A percentile compares a stretch with the other conserved stretches of the same genome.
Conservation (phyloP, 2,797 vertebrate genomes). For the Rhabdophis nuchalis region DNA sequence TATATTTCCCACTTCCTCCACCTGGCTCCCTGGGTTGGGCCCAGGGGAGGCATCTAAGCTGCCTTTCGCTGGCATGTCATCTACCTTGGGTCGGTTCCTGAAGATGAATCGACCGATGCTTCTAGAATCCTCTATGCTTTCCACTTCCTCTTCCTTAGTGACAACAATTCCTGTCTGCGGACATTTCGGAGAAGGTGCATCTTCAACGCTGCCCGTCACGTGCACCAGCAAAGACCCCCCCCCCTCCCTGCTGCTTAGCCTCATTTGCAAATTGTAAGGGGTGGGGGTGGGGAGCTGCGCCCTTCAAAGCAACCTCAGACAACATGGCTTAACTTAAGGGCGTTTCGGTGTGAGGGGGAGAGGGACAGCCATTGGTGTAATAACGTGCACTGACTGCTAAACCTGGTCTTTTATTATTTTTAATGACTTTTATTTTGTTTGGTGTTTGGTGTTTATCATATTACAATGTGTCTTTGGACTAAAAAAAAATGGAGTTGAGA, state of each 20-base stretch:
- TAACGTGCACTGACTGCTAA: background rate
- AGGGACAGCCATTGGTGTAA: constrained; percentile 22
- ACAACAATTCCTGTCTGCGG: constrained; percentile 1
- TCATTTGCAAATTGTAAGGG: background rate
- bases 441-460: constrained; percentile 68
- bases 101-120: background rate
- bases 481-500: background rate
- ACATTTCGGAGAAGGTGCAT: background rate
- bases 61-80: background rate
- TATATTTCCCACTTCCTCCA: background rate
- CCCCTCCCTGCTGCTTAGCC: background rate
- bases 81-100: background rate
- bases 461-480: constrained; percentile 53
- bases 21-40: background rate
- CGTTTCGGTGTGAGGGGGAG: background rate
- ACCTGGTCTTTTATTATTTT: constrained; percentile 9
- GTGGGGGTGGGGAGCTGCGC: background rate
- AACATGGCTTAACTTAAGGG: background rate
- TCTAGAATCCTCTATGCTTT: background rate
- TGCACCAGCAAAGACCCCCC: background rate
- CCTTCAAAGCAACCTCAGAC: background rate
- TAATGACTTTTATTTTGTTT: constrained; percentile 36
- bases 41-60: background rate
- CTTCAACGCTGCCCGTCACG: background rate
- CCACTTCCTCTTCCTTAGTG: background rate